Percentiles rank a stretch among this genome's conserved stretches.
These are phyloP conservation scores for Muscicapa comitata DNA, from an alignment of 2,797 vertebrate genomes.

Conservation along the genomic window DNA sequence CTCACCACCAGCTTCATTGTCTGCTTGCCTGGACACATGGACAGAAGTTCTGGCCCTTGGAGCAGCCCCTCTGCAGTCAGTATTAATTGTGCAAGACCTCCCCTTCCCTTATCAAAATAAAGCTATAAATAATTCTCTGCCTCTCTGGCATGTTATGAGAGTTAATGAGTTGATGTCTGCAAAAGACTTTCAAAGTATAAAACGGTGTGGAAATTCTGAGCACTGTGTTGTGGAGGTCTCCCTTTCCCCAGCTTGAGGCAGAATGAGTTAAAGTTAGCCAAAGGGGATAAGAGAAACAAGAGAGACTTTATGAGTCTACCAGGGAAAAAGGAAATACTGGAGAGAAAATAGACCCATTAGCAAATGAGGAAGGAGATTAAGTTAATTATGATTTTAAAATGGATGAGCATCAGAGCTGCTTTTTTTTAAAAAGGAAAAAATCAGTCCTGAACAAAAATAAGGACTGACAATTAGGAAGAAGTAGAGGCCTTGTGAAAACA, in stretches of 20 bases:
- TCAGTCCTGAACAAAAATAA: slow-evolving; percentile 32
- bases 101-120: slow-evolving; percentile 11
- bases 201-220: neutral
- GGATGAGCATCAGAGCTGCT: slow-evolving; percentile 14
- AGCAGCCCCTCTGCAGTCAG: neutral
- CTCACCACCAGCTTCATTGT: neutral
- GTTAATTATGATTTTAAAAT: slow-evolving; percentile 58
- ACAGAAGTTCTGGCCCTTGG: neutral
- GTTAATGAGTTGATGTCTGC: slow-evolving; percentile 27
- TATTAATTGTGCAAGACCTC: neutral
- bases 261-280: slow-evolving; percentile 59
- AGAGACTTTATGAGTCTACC: slow-evolving; percentile 36
- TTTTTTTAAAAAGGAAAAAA: neutral
- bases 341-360: slow-evolving; percentile 54
- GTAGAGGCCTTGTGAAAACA: neutral
- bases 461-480: slow-evolving; percentile 29
- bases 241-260: neutral
- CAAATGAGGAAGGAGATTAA: slow-evolving; percentile 57
- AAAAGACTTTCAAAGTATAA: slow-evolving; percentile 13
- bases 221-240: neutral
- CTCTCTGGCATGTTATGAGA: neutral
- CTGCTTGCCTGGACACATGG: neutral
- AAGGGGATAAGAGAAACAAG: slow-evolving; percentile 21
- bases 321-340: slow-evolving; percentile 55
- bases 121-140: slow-evolving; percentile 8